Evolutionary conservation across 2,113 vertebrate species (phyloP), one percentile per base, ranked within the genome.

Genomic region (Sisor rabdophorus): DNA sequence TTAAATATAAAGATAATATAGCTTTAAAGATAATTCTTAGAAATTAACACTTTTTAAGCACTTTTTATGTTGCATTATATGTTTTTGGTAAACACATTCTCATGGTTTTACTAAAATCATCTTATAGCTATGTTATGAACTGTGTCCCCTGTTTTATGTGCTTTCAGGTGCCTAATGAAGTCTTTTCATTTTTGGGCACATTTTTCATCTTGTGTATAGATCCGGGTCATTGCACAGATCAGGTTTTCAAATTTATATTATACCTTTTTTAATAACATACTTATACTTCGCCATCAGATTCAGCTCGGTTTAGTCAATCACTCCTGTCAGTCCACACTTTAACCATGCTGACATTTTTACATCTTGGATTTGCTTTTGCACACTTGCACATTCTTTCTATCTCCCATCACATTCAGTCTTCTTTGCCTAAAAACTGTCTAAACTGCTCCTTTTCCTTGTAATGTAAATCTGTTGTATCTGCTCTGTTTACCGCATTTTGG

Each of bases 361-460:
- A 73, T n/a, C 19, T 28, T 53, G 13, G 61, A 28, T 20, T 20
- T 56, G 30, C 60, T 71, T 30, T 22, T 76, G 22, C 17, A 28
- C 20, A 5, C 32, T 67, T 53, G 11, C 30, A 16, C 50, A 26
- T 30, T 53, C 13, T n/a, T 30, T 30, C 48, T 9, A 8, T 28
- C 24, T 22, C 22, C 44, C 44, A 67, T 64, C 48, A n/a, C 59
- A 64, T 53, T 36, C 47, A 22, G 20, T 75, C 20, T 65, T 36
- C 50, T 40, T 17, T 76, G 61, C 52, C 36, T 17, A 30, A 24
- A 52, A 55, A 64, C 32, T 67, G 61, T 76, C 61, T 76, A 22
- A 36, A 20, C 22, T 40, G 19, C 12, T 76, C 61, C 40, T 65
- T 71, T 19, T 77, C 20, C 67, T 53, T 17, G 63, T 58, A 71